phyloP scores from a whole-genome alignment of 2,888 invertebrate genomes.

The Agrochola litura region DNA sequence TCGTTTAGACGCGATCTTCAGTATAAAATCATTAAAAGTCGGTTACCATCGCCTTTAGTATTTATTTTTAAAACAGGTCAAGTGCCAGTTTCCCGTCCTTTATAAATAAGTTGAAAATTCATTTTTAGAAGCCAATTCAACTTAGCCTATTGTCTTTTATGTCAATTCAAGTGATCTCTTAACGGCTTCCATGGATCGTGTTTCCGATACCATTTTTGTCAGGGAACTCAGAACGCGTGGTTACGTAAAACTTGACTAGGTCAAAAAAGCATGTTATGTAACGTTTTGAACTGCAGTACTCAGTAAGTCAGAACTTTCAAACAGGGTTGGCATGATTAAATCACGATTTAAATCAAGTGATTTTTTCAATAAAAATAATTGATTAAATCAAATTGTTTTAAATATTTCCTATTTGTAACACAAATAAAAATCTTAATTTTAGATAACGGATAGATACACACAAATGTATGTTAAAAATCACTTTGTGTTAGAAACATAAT shows the following conservation, averaged over 20 bases:
- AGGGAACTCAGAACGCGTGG: not conserved
- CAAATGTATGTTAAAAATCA: too few relatives aligned
- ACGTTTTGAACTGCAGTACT: not conserved
- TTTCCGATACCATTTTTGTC: not conserved
- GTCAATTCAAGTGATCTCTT: conserved; percentile 5
- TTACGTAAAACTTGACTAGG: conserved; percentile 29
- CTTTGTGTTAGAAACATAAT: too few relatives aligned
- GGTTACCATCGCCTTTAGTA: too few relatives aligned
- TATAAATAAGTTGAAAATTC: not conserved
- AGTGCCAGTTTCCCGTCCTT: conserved; percentile 6
- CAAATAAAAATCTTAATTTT: too few relatives aligned
- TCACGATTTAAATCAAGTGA: too few relatives aligned
- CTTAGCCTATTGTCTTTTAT: not conserved
- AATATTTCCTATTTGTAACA: too few relatives aligned
- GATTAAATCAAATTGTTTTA: too few relatives aligned
- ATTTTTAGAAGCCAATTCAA: not conserved
- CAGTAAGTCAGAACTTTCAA: conserved; percentile 8
- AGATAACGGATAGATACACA: too few relatives aligned
- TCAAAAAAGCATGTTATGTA: conserved; percentile 36
- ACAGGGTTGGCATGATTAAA: too few relatives aligned
- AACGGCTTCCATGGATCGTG: not conserved
- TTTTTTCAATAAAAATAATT: too few relatives aligned
- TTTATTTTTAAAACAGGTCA: not conserved
- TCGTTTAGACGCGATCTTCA: too few relatives aligned
- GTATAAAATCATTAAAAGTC: too few relatives aligned